Evolutionary conservation across 2,888 invertebrate genomes (phyloP).

Genomic region (Chromoteleia sp.): DNA sequence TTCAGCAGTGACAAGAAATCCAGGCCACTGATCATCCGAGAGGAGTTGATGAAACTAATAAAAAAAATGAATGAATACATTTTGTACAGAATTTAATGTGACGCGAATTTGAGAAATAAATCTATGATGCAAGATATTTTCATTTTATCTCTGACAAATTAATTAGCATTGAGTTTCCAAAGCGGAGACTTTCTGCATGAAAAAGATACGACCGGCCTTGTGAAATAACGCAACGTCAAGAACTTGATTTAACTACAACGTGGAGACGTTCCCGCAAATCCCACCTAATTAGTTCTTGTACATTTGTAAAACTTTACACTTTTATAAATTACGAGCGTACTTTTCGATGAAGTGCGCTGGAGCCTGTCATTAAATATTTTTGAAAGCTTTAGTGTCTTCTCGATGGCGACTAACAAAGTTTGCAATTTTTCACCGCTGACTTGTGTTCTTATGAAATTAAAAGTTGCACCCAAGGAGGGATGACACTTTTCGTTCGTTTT

Average conservation of each 20-base stretch:
- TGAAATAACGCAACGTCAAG: constrained; percentile 44
- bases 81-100: not conserved
- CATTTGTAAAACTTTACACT: constrained; percentile 52
- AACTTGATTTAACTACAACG: constrained; percentile 58
- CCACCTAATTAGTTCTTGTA: constrained; percentile 53
- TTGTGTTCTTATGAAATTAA: constrained; percentile 11
- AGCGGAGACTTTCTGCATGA: constrained; percentile 12
- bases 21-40: too few species aligned
- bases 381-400: not conserved
- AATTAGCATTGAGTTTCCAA: constrained; percentile 24
- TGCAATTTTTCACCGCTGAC: constrained; percentile 1
- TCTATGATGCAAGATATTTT: constrained; percentile 15
- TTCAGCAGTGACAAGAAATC: too few species aligned
- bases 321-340: constrained; percentile 40
- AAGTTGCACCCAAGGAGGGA: not conserved
- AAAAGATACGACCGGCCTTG: constrained; percentile 41
- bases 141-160: constrained; percentile 39
- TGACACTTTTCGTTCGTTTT: too few species aligned
- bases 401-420: constrained; percentile 1
- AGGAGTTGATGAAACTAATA: not conserved
- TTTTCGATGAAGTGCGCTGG: constrained; percentile 7
- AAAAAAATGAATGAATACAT: constrained; percentile 5
- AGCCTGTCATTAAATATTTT: constrained; percentile 19
- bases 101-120: constrained; percentile 15
- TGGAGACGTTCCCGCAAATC: constrained; percentile 2